These are phyloP conservation scores for Solenopsis invicta DNA, from an alignment of 1,140 invertebrate genomes.

Conservation along the genomic window DNA sequence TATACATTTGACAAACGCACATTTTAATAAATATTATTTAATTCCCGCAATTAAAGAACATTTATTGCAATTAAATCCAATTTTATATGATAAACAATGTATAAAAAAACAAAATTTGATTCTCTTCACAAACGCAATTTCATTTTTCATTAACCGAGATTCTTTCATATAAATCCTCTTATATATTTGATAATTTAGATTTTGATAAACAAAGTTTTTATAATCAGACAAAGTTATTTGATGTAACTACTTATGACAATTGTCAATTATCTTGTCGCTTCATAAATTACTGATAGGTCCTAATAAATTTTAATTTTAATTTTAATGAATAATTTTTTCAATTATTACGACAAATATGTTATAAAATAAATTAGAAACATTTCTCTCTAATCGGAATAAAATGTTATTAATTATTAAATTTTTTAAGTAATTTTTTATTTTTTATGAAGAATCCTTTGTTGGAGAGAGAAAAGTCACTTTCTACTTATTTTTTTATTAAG, in stretches of 20 bases:
- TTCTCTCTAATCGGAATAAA: neutral
- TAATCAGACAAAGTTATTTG: neutral
- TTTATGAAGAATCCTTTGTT: too few relatives aligned
- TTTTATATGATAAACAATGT: neutral
- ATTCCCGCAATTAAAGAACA: constrained; percentile 1
- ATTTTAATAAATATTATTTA: constrained; percentile 34
- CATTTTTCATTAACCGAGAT: constrained; percentile 19
- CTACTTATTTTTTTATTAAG: neutral
- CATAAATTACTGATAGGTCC: neutral
- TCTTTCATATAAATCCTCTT: constrained; percentile 5
- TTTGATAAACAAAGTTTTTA: neutral
- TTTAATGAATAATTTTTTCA: neutral
- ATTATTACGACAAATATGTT: neutral
- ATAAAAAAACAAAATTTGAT: constrained; percentile 8
- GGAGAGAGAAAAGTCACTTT: neutral
- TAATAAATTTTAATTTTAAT: constrained; percentile 25
- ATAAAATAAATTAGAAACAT: neutral
- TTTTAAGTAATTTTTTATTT: neutral
- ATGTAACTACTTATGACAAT: neutral
- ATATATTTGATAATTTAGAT: neutral
- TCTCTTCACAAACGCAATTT: constrained; percentile 9
- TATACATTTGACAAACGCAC: constrained; percentile 13
- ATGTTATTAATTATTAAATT: constrained; percentile 4
- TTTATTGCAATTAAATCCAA: constrained; percentile 24
- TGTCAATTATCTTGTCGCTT: neutral